Conservation (phyloP, 2,113 vertebrate species). For the Carassius gibelio region DNA sequence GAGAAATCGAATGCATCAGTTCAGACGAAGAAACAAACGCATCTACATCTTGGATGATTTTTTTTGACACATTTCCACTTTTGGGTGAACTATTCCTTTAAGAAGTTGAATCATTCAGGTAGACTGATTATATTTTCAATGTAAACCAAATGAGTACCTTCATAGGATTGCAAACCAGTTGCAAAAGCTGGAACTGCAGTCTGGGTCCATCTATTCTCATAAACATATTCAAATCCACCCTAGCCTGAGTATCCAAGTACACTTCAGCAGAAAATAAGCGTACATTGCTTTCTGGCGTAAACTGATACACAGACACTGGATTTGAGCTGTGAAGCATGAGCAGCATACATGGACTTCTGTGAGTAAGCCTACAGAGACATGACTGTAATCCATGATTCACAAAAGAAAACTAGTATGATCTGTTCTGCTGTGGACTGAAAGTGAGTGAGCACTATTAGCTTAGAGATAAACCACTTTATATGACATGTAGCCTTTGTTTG, state of each 20-base stretch:
- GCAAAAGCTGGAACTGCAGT: slow-evolving; percentile 22
- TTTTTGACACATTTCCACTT: no score
- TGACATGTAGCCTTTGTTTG: background rate
- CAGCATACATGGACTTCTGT: slow-evolving; percentile 28
- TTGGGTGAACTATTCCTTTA: no score
- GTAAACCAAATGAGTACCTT: background rate
- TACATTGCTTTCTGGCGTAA: slow-evolving; percentile 31
- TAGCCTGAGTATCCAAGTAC: slow-evolving; percentile 39
- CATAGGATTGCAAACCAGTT: slow-evolving; percentile 21
- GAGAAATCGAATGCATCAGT: no score
- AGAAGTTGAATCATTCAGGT: background rate
- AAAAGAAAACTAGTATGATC: slow-evolving; percentile 34
- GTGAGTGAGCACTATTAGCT: background rate
- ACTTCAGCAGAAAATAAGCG: slow-evolving; percentile 56
- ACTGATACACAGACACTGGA: slow-evolving; percentile 43
- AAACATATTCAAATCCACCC: slow-evolving; percentile 50
- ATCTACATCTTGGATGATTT: no score
- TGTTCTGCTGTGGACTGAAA: slow-evolving; percentile 19
- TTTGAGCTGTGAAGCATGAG: slow-evolving; percentile 50
- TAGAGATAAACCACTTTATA: background rate
- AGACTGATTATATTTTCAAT: background rate
- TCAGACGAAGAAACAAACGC: no score
- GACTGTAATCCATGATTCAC: slow-evolving; percentile 51
- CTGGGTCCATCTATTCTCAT: slow-evolving; percentile 31
- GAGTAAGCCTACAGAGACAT: slow-evolving; percentile 43